Evolutionary conservation across 1,140 invertebrate species (phyloP), one percentile per base, ranked within the genome.

Genomic region (Meloidogyne exigua): DNA sequence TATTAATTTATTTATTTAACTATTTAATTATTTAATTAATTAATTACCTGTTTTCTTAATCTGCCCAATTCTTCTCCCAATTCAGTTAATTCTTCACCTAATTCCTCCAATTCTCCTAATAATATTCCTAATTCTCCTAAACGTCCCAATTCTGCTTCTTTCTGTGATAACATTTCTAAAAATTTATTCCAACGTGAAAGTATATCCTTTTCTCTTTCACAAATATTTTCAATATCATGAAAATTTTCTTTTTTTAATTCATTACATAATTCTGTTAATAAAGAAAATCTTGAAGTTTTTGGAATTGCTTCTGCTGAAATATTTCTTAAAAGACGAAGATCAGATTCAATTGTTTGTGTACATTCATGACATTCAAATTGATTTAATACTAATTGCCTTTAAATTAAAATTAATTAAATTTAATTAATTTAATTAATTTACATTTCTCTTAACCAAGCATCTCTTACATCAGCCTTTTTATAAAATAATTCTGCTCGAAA

Each of bases 271-370:
- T 92, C 92, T 0, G 92, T 93, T 13, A 99, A 90, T 88, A 96
- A 93, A 81, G 94, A 92, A 88, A 98, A 97, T 11, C 96, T 91
- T 87, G 98, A 95, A 87, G 95, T 79, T 65, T 91, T 90, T 5
- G 95, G 93, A 42, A 96, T 88, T 77, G 99, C 98, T 87, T 99
- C 96, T 0, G 95, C 95, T 81, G 93, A 94, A 69, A 99, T 96
- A 25, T 96, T 96, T 89, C 98, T 95, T 87, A 98, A 95, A 88
- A 99, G 98, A 89, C 98, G 98, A 9, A 98, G 91, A 0, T 95
- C 96, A 12, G 95, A 95, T 87, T 98, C 96, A 0, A 98, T 0
- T 98, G 94, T 88, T 81, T 95, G 0, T 92, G 91, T 75, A 96
- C 77, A 94, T 95, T 82, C 92, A 93, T 28, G 93, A 93, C 87